phyloP scores from a whole-genome alignment of 2,888 invertebrate species.

The Lasius fuliginosus region DNA sequence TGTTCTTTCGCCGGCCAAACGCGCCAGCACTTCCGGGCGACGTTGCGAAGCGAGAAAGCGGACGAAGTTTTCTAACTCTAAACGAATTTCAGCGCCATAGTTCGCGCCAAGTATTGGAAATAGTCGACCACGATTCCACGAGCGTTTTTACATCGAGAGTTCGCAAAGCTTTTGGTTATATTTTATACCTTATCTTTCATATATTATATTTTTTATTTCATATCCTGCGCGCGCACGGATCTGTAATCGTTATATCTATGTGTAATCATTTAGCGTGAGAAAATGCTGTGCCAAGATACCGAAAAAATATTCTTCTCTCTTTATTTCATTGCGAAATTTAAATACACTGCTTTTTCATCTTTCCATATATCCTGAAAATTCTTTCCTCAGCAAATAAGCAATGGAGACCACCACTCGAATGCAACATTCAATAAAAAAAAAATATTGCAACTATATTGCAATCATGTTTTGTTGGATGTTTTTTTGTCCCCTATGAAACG shows the following conservation, averaged over 20 bases:
- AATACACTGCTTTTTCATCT: not conserved
- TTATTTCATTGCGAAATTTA: not conserved
- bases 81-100: constrained; percentile 45
- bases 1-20: constrained; percentile 37
- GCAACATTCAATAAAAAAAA: not conserved
- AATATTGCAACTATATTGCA: not conserved
- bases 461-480: not conserved
- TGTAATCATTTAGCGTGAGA: not conserved
- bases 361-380: not conserved
- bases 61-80: constrained; percentile 49
- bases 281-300: not conserved
- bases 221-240: not conserved
- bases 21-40: constrained; percentile 33
- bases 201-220: constrained; percentile 28
- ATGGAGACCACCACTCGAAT: not conserved
- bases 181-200: not conserved
- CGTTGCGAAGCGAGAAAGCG: constrained; percentile 20
- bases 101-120: constrained; percentile 32
- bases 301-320: not conserved
- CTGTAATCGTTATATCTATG: not conserved
- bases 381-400: not conserved
- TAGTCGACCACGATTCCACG: constrained; percentile 17
- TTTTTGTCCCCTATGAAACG: not conserved
- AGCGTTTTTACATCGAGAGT: constrained; percentile 4
- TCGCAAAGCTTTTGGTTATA: constrained; percentile 2